Conservation (phyloP, 2,888 invertebrate species). For the Serrognathus titanus region DNA sequence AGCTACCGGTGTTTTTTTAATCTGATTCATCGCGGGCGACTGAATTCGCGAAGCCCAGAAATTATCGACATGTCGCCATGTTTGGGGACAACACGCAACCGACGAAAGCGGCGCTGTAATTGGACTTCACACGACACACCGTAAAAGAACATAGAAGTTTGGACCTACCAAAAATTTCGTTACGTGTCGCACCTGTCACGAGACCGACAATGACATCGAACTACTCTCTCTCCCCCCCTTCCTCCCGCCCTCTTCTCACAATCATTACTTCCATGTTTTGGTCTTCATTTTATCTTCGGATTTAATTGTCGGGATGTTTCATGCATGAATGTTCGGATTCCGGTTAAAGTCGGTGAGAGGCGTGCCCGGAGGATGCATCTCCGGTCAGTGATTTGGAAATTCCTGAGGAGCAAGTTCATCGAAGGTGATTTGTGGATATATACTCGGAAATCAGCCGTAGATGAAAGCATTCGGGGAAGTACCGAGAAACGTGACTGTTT, state of each 20-base stretch:
- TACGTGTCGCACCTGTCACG: slow-evolving; percentile 1
- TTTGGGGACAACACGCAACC: background rate
- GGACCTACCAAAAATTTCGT: background rate
- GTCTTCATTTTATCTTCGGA: no score
- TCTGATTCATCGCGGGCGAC: no score
- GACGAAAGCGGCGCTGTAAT: background rate
- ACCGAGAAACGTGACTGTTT: no score
- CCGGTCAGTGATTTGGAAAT: no score
- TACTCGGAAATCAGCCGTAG: no score
- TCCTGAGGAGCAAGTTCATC: no score
- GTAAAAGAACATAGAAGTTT: background rate
- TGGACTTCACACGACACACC: background rate
- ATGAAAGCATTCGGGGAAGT: no score
- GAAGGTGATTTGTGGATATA: no score
- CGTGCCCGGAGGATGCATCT: no score
- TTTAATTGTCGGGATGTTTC: background rate
- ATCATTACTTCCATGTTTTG: background rate
- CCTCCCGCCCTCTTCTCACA: no score
- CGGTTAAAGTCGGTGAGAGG: background rate
- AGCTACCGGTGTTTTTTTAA: slow-evolving; percentile 24
- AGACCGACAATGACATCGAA: background rate
- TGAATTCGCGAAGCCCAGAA: no score
- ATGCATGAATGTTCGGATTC: background rate
- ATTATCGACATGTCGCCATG: background rate
- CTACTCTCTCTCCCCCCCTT: background rate